These are phyloP conservation scores for Colletes gigas DNA, from an alignment of 1,140 invertebrate genomes.

Conservation along the genomic window DNA sequence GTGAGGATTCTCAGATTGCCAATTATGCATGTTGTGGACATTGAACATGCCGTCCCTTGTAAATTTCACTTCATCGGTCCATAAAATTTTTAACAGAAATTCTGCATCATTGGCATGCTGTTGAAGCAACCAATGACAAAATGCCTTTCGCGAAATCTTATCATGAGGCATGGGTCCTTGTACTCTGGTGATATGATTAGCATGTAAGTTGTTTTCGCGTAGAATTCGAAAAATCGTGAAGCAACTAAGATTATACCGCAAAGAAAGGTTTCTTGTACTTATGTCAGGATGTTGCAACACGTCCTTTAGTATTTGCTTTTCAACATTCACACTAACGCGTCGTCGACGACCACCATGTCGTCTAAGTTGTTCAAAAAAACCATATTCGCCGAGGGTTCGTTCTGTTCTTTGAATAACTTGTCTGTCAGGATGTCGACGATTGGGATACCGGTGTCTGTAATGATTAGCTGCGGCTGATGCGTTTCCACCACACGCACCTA, in stretches of 20 bases:
- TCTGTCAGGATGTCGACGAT: constrained; percentile 6
- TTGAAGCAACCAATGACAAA: constrained; percentile 21
- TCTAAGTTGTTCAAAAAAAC: constrained; percentile 2
- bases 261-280: background rate
- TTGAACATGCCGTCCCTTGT: constrained; percentile 6
- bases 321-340: constrained; percentile 5
- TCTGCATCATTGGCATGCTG: constrained; percentile 14
- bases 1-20: constrained; percentile 1
- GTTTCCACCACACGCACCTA: constrained; percentile 10
- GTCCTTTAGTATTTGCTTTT: background rate
- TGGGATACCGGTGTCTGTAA: background rate
- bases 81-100: constrained; percentile 20
- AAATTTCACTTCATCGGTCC: constrained; percentile 18
- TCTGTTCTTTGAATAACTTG: constrained; percentile 16
- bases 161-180: constrained; percentile 1
- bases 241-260: constrained; percentile 14
- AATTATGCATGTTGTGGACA: background rate
- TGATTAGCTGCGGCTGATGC: background rate
- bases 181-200: background rate
- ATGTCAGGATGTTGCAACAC: background rate
- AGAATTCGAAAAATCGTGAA: constrained; percentile 1
- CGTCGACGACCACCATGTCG: constrained; percentile 8
- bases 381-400: constrained; percentile 12
- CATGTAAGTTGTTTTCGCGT: constrained; percentile 5
- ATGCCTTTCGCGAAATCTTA: constrained; percentile 6